Evolutionary conservation across 1,140 invertebrate species (phyloP).

Genomic region (Drosophila sp.): DNA sequence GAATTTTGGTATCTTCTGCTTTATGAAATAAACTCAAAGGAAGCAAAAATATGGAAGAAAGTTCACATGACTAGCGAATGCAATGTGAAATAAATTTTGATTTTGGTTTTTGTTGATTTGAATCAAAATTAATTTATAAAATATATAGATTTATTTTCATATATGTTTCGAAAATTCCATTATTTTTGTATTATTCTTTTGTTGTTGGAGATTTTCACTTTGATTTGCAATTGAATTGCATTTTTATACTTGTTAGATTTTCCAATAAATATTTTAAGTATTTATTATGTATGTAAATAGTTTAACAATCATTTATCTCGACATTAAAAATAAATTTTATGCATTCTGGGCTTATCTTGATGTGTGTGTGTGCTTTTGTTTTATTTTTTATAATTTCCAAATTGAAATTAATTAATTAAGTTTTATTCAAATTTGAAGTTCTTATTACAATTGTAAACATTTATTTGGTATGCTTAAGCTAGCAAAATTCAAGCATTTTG

Average conservation of each 20-base stretch:
- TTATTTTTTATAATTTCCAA: constrained; percentile 41
- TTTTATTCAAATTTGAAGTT: constrained; percentile 8
- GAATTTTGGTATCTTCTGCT: constrained; percentile 6
- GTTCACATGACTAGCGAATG: constrained; percentile 23
- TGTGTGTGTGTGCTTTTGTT: constrained; percentile 6
- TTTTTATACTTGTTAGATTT: constrained; percentile 41
- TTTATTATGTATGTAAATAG: constrained; percentile 27
- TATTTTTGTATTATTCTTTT: constrained; percentile 6
- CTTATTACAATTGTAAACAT: constrained; percentile 63
- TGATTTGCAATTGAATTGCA: constrained; percentile 33
- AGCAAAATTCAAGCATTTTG: constrained; percentile 53
- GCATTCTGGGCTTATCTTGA: constrained; percentile 8
- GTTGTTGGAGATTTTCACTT: constrained; percentile 21
- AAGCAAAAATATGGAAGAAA: constrained; percentile 32
- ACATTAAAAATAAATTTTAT: constrained; percentile 39
- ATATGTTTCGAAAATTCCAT: constrained; percentile 5
- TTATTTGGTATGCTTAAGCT: constrained; percentile 58
- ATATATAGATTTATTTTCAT: constrained; percentile 18
- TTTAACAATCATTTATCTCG: constrained; percentile 40
- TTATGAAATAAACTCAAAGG: constrained; percentile 19
- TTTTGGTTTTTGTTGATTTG: constrained; percentile 9
- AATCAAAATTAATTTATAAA: constrained; percentile 28
- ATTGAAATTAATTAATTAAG: constrained; percentile 36
- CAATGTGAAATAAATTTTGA: constrained; percentile 16
- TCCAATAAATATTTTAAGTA: constrained; percentile 18